These are phyloP conservation scores for Callinectes sapidus DNA, from an alignment of 2,888 invertebrate species.

Conservation along the genomic window DNA sequence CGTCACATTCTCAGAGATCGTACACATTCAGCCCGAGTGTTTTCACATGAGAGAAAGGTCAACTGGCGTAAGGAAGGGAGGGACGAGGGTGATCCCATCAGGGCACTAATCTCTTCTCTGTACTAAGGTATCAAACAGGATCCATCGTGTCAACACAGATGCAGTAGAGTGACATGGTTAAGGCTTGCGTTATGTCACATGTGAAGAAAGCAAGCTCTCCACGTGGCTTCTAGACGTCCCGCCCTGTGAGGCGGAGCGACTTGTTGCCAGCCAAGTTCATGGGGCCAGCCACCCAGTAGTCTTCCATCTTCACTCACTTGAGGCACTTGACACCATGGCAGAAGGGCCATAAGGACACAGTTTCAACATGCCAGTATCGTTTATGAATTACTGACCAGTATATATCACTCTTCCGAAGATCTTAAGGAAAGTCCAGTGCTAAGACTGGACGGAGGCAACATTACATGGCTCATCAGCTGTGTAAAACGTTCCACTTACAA, in stretches of 20 bases:
- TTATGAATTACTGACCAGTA: neutral
- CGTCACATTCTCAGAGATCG: neutral
- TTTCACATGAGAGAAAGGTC: neutral
- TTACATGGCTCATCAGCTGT: neutral
- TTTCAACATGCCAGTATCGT: neutral
- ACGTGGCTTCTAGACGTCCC: slow-evolving; percentile 18
- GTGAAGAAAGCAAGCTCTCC: slow-evolving; percentile 17
- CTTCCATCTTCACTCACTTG: neutral
- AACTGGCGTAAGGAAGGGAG: neutral
- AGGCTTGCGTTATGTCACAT: neutral
- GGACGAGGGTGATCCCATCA: neutral
- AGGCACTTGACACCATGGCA: neutral
- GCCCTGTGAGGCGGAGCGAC: slow-evolving; percentile 29
- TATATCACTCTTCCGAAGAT: neutral
- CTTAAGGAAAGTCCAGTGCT: neutral
- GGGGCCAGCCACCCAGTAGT: neutral
- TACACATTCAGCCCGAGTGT: neutral
- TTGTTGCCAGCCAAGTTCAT: neutral
- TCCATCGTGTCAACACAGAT: neutral
- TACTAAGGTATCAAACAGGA: neutral
- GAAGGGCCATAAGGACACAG: neutral
- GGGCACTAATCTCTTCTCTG: neutral
- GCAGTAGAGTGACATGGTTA: neutral
- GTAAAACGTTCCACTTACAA: neutral
- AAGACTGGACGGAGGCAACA: neutral